Conservation (phyloP, 1,140 invertebrate genomes). For the Marisa cornuarietis region DNA sequence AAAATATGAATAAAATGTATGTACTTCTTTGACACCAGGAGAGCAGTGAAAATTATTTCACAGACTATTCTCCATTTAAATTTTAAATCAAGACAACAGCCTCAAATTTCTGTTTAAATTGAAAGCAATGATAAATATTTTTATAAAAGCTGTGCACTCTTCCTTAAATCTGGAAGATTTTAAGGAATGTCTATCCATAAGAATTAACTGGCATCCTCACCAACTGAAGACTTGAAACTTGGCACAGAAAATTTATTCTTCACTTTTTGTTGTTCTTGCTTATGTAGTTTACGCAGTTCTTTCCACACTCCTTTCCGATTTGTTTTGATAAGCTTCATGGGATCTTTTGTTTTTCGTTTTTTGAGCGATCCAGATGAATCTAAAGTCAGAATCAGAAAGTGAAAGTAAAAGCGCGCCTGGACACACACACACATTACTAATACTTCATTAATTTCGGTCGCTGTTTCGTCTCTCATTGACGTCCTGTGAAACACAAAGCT, state of each 20-base stretch:
- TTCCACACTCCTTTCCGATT: slow-evolving; percentile 22
- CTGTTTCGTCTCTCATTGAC: too few relatives aligned
- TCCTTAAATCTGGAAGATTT: background rate
- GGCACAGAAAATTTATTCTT: slow-evolving; percentile 8
- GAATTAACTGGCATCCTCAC: slow-evolving; percentile 10
- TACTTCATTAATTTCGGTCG: too few relatives aligned
- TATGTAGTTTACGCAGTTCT: slow-evolving; percentile 19
- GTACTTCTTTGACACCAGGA: too few relatives aligned
- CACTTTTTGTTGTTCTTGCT: background rate
- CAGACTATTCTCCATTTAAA: background rate
- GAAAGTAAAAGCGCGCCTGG: background rate
- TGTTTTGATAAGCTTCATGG: slow-evolving; percentile 20
- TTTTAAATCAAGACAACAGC: background rate
- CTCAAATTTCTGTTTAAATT: background rate
- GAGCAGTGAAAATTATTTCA: too few relatives aligned
- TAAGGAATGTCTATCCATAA: background rate
- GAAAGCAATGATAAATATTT: background rate
- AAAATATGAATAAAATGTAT: too few relatives aligned
- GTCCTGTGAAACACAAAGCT: too few relatives aligned
- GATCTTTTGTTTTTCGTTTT: slow-evolving; percentile 19
- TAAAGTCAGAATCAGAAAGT: background rate
- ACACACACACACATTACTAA: background rate
- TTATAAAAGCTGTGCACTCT: background rate
- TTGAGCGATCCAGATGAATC: background rate
- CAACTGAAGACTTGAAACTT: slow-evolving; percentile 14